These are phyloP conservation scores for Daktulosphaira vitifoliae DNA, from an alignment of 1,140 invertebrate species.

Conservation along the genomic window DNA sequence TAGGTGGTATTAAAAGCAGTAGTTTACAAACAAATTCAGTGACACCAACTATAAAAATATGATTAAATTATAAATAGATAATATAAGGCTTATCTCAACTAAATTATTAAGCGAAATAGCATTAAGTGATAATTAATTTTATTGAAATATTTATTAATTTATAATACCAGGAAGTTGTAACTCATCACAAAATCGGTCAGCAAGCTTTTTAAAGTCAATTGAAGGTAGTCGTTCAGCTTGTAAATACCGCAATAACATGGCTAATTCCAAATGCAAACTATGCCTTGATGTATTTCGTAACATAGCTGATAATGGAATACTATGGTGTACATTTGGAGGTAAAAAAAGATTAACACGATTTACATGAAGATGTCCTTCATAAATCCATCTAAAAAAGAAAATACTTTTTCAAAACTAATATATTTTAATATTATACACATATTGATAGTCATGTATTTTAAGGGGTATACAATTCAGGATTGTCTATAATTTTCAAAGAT, in stretches of 20 bases:
- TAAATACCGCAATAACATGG: neutral
- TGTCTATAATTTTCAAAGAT: too few relatives aligned
- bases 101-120: too few relatives aligned
- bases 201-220: constrained; percentile 9
- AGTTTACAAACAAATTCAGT: constrained; percentile 14
- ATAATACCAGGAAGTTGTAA: constrained; percentile 14
- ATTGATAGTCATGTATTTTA: too few relatives aligned
- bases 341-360: constrained; percentile 25
- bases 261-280: neutral
- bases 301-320: neutral
- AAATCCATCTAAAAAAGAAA: constrained; percentile 2
- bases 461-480: too few relatives aligned
- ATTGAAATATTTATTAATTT: neutral
- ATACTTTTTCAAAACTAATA: too few relatives aligned
- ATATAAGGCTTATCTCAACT: too few relatives aligned
- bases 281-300: neutral
- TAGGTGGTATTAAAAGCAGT: neutral
- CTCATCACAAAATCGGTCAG: constrained; percentile 10
- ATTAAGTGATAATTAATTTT: neutral
- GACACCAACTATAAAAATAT: neutral
- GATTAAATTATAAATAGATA: too few relatives aligned
- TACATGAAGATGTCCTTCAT: constrained; percentile 25
- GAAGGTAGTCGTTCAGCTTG: neutral
- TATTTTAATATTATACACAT: too few relatives aligned
- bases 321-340: constrained; percentile 9